Evolutionary conservation across 2,888 invertebrate genomes (phyloP).

Genomic region (Pinctada fucata): DNA sequence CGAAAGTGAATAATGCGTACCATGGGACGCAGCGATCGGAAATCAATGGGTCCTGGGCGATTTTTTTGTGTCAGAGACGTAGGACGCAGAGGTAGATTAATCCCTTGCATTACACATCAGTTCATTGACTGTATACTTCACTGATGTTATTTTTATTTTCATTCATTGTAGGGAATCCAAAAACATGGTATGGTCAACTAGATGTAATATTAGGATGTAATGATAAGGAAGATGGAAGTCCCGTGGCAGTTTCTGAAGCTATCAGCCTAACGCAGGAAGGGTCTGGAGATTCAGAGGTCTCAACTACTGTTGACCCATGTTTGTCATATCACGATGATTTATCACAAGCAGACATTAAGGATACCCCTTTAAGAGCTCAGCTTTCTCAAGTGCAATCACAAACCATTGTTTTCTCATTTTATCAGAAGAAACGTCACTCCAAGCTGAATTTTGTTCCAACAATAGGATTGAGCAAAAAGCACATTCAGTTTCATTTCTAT

Average conservation of each 20-base stretch:
- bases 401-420: constrained; percentile 6
- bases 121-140: no score
- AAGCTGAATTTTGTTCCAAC: neutral
- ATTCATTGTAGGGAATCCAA: neutral
- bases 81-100: no score
- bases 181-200: constrained; percentile 1
- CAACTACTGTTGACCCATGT: neutral
- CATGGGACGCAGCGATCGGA: no score
- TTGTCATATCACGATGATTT: neutral
- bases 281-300: neutral
- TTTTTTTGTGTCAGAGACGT: no score
- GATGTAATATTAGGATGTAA: neutral
- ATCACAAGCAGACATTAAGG: neutral
- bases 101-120: no score
- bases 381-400: neutral
- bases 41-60: no score
- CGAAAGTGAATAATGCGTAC: no score
- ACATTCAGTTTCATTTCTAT: constrained; percentile 8
- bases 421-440: constrained; percentile 3
- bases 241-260: no score
- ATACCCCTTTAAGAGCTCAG: neutral
- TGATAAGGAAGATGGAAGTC: neutral
- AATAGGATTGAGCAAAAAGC: neutral
- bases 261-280: neutral
- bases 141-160: no score